These are phyloP conservation scores for Amphipoea oculea DNA, from an alignment of 2,888 invertebrate genomes.

Conservation along the genomic window DNA sequence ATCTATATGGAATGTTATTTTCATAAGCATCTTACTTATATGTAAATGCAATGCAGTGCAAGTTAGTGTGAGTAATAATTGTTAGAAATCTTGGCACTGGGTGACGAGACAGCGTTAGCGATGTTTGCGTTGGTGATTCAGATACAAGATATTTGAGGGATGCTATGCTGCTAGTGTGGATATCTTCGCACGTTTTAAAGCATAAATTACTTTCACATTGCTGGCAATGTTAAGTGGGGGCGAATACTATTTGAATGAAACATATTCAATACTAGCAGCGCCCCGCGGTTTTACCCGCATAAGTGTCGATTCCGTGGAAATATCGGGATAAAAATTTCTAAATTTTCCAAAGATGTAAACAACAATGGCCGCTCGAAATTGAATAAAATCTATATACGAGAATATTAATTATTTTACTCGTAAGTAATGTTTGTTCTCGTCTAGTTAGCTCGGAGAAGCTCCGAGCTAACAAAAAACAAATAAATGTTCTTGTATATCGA, in stretches of 20 bases:
- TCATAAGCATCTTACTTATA: background rate
- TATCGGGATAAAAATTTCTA: too few species aligned
- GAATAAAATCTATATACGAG: too few species aligned
- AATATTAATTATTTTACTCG: too few species aligned
- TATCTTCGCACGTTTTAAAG: background rate
- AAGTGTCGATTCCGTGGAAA: too few species aligned
- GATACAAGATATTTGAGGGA: conserved; percentile 7
- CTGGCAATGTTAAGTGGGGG: background rate
- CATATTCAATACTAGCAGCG: too few species aligned
- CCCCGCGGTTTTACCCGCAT: too few species aligned
- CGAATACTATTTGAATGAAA: background rate
- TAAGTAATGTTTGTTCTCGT: too few species aligned
- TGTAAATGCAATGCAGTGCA: background rate
- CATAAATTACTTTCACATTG: background rate
- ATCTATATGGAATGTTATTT: background rate
- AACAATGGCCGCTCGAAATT: too few species aligned
- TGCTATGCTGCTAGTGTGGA: background rate
- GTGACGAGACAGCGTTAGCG: background rate
- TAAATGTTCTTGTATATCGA: too few species aligned
- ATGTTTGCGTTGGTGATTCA: conserved; percentile 1
- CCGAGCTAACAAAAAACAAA: too few species aligned
- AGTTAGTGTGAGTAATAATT: conserved; percentile 12
- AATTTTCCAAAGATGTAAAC: too few species aligned
- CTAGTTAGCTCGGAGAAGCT: too few species aligned
- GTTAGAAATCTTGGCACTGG: conserved; percentile 28